Base-by-base conservation (phyloP, 2,888 invertebrate genomes). In the Drosophila prostipennis region DNA sequence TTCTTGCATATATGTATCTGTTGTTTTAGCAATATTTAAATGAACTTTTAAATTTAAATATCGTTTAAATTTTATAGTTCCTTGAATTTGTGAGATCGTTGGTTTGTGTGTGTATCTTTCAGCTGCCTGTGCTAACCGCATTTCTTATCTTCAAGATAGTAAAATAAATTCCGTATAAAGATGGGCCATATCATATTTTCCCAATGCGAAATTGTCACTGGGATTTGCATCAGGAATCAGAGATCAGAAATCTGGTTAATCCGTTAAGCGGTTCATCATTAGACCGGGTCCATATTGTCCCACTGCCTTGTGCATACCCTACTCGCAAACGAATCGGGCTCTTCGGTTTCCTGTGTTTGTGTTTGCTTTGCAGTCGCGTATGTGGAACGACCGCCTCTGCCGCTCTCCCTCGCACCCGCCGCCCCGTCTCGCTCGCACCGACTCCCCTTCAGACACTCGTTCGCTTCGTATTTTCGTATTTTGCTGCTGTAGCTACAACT, bases 311-410 rank as follows among this genome's bases (percentile, higher is more conserved):
- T 26, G 34, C 26, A 54, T 53, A 71, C 70, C 74, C 70, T 71
- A 71, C 70, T 45, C 29, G 1, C 34, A 49, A 45, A 32, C 11
- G 43, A 29, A 40, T 43, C 43, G 54, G 68, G 54, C 26, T 32
- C 49, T 19, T 71, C 37, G 49, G 63, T 74, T 65, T 45, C 49
- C 23, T 61, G 48, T 19, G 45, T 19, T 58, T 64, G 77, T 68
- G 69, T 70, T 84, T 72, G 84, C 68, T 70, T 63, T 65, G 76
- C 60, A 60, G 37, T 45, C 57, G 37, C 64, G 70, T 70, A 65
- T 70, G 71, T 65, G 57, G 64, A 70, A 65, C 64, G 70, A 69
- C 63, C 70, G 64, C 69, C 37, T 46, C 39, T 32, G 37, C 39
- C 43, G 10, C 60, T 63, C 60, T 34, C 14, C 23, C 42, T 34